Evolutionary conservation across 1,140 invertebrate genomes (phyloP), one percentile per base, ranked within the genome.

Genomic region (Asobara japonica): DNA sequence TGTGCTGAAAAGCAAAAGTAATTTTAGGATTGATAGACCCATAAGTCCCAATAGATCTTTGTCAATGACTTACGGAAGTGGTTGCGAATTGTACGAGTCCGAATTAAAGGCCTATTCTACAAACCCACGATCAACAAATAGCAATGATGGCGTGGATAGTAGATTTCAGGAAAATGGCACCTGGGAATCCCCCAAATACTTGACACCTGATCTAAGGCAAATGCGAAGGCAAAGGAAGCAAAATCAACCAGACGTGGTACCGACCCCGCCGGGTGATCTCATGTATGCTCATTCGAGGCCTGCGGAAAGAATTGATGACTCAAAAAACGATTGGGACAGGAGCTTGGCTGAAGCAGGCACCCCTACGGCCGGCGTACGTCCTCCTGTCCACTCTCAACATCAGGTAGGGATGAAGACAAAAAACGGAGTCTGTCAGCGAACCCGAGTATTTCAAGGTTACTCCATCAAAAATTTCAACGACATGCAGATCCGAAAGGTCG

Each of bases 51-150:
- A 31, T 16, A 31, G 61, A 0, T 70, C 78, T 75, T 41, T 83
- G 80, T 74, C 86, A 82, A 79, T 87, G 31, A 89, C 88, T 72
- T 92, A 92, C 75, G 90, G 91, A 31, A 93, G 91, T 81, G 81
- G 95, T 1, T 85, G 93, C 27, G 92, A 93, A 79, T 93, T 94
- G 41, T 93, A 92, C 75, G 92, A 94, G 70, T 89, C 91, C 4
- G 89, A 79, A 29, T 64, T 87, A 5, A 83, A 81, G 0, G 77
- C 80, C 0, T 80, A 76, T 45, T 25, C 76, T 0, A 70, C 77
- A 8, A 78, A 79, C 0, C 66, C 74, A 8, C 78, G 61, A 45
- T 36, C 79, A 16, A 76, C 69, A 5, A 71, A 65, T 0, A 80
- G 77, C 13, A 78, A 73, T 10, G 70, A 65, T 13, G 84, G 76